Conservation (phyloP, 2,797 vertebrate genomes). For the Heteromormyrus szaboi region DNA sequence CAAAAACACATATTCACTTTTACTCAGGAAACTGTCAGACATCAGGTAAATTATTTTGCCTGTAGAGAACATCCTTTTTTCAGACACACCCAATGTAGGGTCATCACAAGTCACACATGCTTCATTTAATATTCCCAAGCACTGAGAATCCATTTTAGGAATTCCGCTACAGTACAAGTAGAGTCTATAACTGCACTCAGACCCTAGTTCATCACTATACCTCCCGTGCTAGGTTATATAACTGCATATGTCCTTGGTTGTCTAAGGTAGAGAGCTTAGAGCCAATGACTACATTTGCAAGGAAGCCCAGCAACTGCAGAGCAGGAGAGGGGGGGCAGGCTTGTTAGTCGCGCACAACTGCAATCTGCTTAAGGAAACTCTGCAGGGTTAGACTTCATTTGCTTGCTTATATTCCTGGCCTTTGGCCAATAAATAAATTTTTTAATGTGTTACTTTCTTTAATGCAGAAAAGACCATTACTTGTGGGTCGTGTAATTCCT, state of each 20-base stretch:
- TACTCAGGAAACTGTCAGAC: neutral
- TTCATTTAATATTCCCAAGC: neutral
- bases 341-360: conserved; percentile 9
- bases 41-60: neutral
- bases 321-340: neutral
- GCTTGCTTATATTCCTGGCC: neutral
- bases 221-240: conserved; percentile 3
- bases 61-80: neutral
- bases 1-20: neutral
- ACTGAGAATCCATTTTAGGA: neutral
- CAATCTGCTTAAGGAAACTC: conserved; percentile 13
- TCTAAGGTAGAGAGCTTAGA: conserved; percentile 13
- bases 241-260: conserved; percentile 18
- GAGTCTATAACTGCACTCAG: neutral
- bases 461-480: neutral
- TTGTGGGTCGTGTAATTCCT: neutral
- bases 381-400: conserved; percentile 4
- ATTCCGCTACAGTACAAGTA: neutral
- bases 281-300: conserved; percentile 14
- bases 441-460: neutral
- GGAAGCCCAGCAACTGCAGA: conserved; percentile 11
- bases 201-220: neutral
- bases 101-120: neutral
- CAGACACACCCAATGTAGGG: neutral
- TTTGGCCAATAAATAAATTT: neutral